These are phyloP conservation scores for Ophioderma brevispina DNA, from an alignment of 35 echinoderm and acorn worm genomes.

Conservation along the genomic window DNA sequence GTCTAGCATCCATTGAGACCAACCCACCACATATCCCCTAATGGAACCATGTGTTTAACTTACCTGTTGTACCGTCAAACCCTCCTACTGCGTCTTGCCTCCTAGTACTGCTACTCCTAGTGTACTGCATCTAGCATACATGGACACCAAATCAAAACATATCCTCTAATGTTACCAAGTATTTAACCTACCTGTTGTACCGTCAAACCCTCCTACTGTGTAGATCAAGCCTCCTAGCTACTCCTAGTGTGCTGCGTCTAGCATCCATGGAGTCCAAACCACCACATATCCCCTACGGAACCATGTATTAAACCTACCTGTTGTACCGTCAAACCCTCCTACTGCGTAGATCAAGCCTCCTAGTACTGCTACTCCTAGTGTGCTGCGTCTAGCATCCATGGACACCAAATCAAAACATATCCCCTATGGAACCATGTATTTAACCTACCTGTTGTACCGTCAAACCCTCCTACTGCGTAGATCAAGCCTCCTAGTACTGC, in stretches of 20 bases:
- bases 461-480: slow-evolving; percentile 95
- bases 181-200: slow-evolving; percentile 96
- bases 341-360: no score
- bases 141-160: no score
- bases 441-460: slow-evolving; percentile 96
- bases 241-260: slow-evolving; percentile 90
- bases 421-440: no score
- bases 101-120: slow-evolving; percentile 94
- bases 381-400: no score
- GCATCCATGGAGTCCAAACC: slow-evolving; percentile 98
- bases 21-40: slow-evolving; percentile 75
- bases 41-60: slow-evolving; percentile 25
- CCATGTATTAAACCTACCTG: no score
- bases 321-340: no score
- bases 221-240: slow-evolving; percentile 92
- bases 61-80: slow-evolving; percentile 98
- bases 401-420: no score
- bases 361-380: background rate
- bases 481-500: slow-evolving; percentile 89
- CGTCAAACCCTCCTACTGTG: slow-evolving; percentile 96
- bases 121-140: no score
- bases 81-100: slow-evolving; percentile 88
- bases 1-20: slow-evolving; percentile 94
- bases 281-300: slow-evolving; percentile 79
- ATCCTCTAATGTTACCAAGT: no score